Conservation (phyloP, 2,888 invertebrate genomes). For the Cryptosula pallasiana region DNA sequence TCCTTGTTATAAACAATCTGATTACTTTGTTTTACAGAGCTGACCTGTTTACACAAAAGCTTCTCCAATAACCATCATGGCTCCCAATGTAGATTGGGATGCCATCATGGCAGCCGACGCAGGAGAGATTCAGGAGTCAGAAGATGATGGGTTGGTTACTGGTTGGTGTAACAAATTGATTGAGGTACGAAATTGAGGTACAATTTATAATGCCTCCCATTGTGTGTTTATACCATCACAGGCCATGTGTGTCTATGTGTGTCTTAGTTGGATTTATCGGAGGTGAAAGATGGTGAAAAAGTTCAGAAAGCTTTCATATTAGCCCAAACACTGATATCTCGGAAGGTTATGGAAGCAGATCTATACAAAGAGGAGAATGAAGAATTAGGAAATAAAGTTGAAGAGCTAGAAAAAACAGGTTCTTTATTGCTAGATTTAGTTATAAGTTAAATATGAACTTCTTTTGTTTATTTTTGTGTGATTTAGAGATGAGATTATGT, state of each 20-base stretch:
- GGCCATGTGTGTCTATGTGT: no score
- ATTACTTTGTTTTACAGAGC: no score
- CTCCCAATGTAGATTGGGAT: constrained; percentile 21
- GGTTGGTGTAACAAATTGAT: constrained; percentile 3
- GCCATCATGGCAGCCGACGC: constrained; percentile 17
- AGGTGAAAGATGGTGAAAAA: constrained; percentile 38
- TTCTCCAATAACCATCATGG: no score
- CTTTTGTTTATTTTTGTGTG: no score
- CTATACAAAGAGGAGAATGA: constrained; percentile 33
- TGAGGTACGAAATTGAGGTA: constrained; percentile 10
- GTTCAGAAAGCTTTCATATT: constrained; percentile 45
- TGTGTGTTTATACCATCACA: no score
- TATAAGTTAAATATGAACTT: no score
- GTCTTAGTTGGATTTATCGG: constrained; percentile 3
- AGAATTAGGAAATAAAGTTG: constrained; percentile 34
- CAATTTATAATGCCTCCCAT: neutral
- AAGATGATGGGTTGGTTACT: constrained; percentile 4
- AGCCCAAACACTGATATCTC: constrained; percentile 41
- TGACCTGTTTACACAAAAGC: no score
- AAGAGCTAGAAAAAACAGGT: constrained; percentile 34
- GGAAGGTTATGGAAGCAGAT: constrained; percentile 31
- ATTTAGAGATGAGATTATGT: no score
- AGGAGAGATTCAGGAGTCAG: neutral
- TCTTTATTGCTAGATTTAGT: constrained; percentile 24
- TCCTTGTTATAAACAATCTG: no score